Evolutionary conservation across 1,140 invertebrate genomes (phyloP), one percentile per base, ranked within the genome.

Genomic region (Littorina saxatilis): DNA sequence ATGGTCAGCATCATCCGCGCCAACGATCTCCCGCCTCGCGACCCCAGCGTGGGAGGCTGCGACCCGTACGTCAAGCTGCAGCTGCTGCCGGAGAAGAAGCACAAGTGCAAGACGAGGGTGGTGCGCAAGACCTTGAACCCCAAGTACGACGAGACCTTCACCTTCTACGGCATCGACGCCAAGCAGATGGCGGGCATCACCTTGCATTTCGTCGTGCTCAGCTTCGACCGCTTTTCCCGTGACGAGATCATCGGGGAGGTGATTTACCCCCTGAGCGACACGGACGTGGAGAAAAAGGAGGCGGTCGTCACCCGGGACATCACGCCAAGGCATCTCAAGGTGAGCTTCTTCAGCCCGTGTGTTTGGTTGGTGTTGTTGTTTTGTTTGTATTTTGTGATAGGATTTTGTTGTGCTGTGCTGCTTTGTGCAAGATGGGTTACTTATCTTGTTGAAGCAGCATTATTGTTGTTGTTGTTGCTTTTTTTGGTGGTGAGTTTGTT

Each of bases 51-150:
- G 0, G 96, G 96, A 32, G 96, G 96, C 84, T 96, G 96, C 82
- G 96, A 98, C 93, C 96, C 96, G 0, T 97, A 97, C 90, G 95
- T 98, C 61, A 97, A 97, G 92, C 94, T 97, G 17, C 96, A 96
- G 90, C 93, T 98, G 4, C 93, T 97, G 0, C 96, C 96, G 0
- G 96, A 97, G 87, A 94, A 96, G 85, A 96, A 96, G 91, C 96
- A 96, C 92, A 97, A 96, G 90, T 96, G 95, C 89, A 96, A 97
- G 88, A 97, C 96, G 1, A 96, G 97, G 92, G 91, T 97, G 1
- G 95, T 97, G 87, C 93, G 96, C 55, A 96, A 96, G 91, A 97
- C 96, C 88, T 92, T 96, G n/a, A 96, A 96, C 90, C 96, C 96
- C 0, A 94, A 96, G 17, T 98, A 97, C 90, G 96, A 97, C 89